phyloP scores from a whole-genome alignment of 1,140 invertebrate genomes.

The Drosophila nebulosa region DNA sequence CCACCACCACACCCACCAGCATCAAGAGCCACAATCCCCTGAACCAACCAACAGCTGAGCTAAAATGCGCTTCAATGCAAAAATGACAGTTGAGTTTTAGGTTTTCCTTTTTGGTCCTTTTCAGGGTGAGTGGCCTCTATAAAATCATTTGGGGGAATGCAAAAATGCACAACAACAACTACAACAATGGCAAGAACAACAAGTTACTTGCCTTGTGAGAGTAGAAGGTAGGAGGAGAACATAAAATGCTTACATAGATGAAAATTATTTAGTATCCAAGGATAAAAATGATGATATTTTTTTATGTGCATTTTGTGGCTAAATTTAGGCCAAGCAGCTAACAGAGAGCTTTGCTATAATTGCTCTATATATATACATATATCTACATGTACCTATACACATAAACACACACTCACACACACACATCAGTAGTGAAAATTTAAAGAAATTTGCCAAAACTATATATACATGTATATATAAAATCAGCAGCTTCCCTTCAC shows the following conservation, averaged over 20 bases:
- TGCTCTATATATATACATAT: not conserved
- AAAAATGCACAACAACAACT: not conserved
- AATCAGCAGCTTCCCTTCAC: no score
- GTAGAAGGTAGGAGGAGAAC: not conserved
- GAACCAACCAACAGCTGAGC: not conserved
- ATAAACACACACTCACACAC: not conserved
- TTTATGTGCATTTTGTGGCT: not conserved
- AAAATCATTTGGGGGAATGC: not conserved
- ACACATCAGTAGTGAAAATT: not conserved
- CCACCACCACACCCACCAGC: not conserved
- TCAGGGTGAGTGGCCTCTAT: not conserved
- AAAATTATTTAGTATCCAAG: conserved; percentile 5
- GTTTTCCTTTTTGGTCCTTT: not conserved
- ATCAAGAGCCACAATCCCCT: not conserved
- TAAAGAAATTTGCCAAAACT: no score
- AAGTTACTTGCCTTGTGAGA: not conserved
- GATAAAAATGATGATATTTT: not conserved
- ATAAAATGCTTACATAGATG: conserved; percentile 5
- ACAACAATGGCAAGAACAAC: not conserved
- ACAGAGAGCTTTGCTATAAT: not conserved
- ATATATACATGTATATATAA: no score
- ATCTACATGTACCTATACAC: not conserved
- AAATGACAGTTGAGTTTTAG: conserved; percentile 7
- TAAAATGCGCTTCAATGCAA: conserved; percentile 8
- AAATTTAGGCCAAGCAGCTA: conserved; percentile 1